phyloP scores from a whole-genome alignment of 35 echinoderm and acorn worm species.

The Lytechinus pictus region DNA sequence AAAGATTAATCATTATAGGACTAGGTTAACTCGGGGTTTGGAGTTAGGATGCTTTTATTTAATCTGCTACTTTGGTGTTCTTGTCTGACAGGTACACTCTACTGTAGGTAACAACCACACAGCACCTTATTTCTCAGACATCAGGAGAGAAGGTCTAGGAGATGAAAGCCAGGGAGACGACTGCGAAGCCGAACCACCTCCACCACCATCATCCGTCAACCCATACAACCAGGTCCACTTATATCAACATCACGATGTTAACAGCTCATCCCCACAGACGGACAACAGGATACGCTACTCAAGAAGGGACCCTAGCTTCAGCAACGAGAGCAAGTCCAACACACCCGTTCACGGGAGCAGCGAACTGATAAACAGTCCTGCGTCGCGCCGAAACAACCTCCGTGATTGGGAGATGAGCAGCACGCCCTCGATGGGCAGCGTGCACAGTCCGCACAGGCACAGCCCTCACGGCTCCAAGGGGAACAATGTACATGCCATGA shows the following conservation, averaged over 20 bases:
- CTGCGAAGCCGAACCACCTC: conserved; percentile 90
- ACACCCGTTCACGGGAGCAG: conserved; percentile 75
- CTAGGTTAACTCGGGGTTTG: too few species aligned
- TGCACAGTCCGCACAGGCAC: conserved; percentile 30
- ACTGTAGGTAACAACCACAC: conserved; percentile 47
- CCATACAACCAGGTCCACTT: conserved; percentile 70
- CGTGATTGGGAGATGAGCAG: conserved; percentile 73
- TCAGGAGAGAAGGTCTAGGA: conserved; percentile 39
- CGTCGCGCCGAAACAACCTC: conserved; percentile 44
- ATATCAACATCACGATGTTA: conserved; percentile 57
- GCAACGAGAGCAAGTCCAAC: conserved; percentile 59
- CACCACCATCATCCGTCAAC: conserved; percentile 52
- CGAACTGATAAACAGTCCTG: conserved; percentile 74
- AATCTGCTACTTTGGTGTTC: too few species aligned
- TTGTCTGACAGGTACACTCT: conserved; percentile 27
- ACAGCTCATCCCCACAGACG: conserved; percentile 43
- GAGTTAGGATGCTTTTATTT: too few species aligned
- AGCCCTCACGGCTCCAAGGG: background rate
- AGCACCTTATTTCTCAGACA: conserved; percentile 12
- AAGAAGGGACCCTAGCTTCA: conserved; percentile 62
- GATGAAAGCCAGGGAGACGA: conserved; percentile 83
- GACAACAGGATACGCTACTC: conserved; percentile 62
- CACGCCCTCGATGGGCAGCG: conserved; percentile 52
- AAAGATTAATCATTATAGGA: too few species aligned
- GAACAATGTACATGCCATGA: conserved; percentile 55